Conservation (phyloP, 2,888 invertebrate genomes). For the Amblyteles armatorius region DNA sequence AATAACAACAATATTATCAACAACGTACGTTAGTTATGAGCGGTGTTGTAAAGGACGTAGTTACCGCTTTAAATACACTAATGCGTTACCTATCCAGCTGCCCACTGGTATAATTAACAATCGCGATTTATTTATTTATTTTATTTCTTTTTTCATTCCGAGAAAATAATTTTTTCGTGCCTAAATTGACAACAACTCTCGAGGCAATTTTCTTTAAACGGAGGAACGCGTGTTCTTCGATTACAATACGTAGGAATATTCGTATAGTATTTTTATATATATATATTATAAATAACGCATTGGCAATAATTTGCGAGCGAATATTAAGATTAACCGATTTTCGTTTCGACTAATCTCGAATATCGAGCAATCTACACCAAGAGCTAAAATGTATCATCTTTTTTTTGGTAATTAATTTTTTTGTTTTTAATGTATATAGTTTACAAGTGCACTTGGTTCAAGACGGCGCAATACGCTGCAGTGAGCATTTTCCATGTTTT, state of each 20-base stretch:
- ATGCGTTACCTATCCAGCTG: conserved; percentile 31
- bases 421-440: conserved; percentile 68
- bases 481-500: conserved; percentile 66
- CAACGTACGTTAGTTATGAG: conserved; percentile 36
- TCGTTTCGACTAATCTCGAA: conserved; percentile 17
- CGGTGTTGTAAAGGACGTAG: conserved; percentile 31
- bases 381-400: conserved; percentile 44
- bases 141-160: neutral
- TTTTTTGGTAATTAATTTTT: neutral
- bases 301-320: conserved; percentile 46
- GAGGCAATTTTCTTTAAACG: conserved; percentile 15
- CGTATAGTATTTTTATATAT: neutral
- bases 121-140: neutral
- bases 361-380: conserved; percentile 41
- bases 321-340: conserved; percentile 20
- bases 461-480: conserved; percentile 80
- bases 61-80: conserved; percentile 43
- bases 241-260: conserved; percentile 36
- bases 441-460: conserved; percentile 83
- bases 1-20: conserved; percentile 63
- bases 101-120: conserved; percentile 30
- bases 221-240: neutral
- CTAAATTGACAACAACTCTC: neutral
- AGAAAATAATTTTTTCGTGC: conserved; percentile 20
- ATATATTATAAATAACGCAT: conserved; percentile 28